Percentiles rank a stretch among this genome's conserved stretches.
Conservation (phyloP, 2,888 invertebrate genomes). For the Caenorhabditis becei region DNA sequence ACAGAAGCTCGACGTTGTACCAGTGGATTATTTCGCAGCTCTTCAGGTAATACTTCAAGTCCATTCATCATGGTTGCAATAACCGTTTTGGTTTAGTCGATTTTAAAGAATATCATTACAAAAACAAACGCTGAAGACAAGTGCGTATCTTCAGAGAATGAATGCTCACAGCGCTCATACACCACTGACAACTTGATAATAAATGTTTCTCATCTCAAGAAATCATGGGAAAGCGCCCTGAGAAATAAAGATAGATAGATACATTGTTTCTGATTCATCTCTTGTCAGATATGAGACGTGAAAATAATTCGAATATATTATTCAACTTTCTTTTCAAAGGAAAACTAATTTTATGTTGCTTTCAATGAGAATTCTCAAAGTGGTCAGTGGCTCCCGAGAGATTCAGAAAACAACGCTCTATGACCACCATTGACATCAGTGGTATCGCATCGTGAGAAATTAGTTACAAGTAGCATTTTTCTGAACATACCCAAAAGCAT, state of each 20-base stretch:
- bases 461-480: too few species aligned
- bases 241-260: slow-evolving; percentile 31
- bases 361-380: too few species aligned
- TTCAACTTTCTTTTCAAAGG: too few species aligned
- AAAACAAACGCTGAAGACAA: slow-evolving; percentile 15
- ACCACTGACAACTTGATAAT: slow-evolving; percentile 54
- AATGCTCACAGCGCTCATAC: slow-evolving; percentile 22
- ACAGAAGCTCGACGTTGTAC: slow-evolving; percentile 76
- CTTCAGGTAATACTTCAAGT: slow-evolving; percentile 66
- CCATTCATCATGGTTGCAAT: slow-evolving; percentile 36
- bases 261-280: background rate
- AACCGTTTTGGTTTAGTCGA: background rate
- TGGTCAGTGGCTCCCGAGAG: too few species aligned
- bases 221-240: slow-evolving; percentile 42
- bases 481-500: slow-evolving; percentile 78
- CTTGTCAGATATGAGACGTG: background rate
- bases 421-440: too few species aligned
- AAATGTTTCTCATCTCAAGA: slow-evolving; percentile 49
- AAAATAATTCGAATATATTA: too few species aligned
- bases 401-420: too few species aligned
- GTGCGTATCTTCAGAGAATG: slow-evolving; percentile 15
- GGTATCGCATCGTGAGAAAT: too few species aligned
- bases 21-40: slow-evolving; percentile 64
- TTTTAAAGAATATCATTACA: background rate
- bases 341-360: too few species aligned